These are phyloP conservation scores for Leptarthrus brevirostris DNA, from an alignment of 2,888 invertebrate species.

Conservation along the genomic window DNA sequence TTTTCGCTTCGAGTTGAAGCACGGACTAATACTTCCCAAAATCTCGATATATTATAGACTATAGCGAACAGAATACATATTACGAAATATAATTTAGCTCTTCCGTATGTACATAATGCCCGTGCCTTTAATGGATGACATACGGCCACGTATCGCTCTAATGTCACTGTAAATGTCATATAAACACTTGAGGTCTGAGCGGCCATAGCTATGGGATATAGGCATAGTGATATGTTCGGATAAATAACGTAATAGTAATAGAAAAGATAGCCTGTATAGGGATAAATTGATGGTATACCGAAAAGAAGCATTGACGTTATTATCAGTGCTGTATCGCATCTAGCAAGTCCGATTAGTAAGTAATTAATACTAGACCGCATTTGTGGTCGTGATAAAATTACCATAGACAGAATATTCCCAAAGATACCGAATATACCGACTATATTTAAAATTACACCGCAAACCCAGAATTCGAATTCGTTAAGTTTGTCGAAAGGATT, in stretches of 20 bases:
- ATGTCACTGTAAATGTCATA: slow-evolving; percentile 87
- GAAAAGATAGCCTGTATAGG: slow-evolving; percentile 81
- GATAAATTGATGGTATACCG: slow-evolving; percentile 86
- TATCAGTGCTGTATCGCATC: slow-evolving; percentile 92
- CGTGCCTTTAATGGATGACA: slow-evolving; percentile 90
- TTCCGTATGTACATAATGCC: slow-evolving; percentile 89
- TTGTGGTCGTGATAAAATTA: slow-evolving; percentile 90
- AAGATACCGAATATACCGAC: slow-evolving; percentile 86
- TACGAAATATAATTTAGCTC: slow-evolving; percentile 86
- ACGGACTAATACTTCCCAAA: slow-evolving; percentile 76
- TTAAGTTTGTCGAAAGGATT: slow-evolving; percentile 62
- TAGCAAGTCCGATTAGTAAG: slow-evolving; percentile 90
- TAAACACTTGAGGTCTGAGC: slow-evolving; percentile 96
- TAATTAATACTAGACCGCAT: slow-evolving; percentile 97
- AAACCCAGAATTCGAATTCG: slow-evolving; percentile 82
- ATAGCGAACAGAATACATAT: slow-evolving; percentile 83
- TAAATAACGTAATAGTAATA: slow-evolving; percentile 83
- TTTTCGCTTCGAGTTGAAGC: slow-evolving; percentile 66
- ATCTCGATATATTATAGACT: slow-evolving; percentile 86
- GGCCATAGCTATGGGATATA: slow-evolving; percentile 86
- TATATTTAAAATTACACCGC: slow-evolving; percentile 83
- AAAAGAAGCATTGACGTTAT: slow-evolving; percentile 87
- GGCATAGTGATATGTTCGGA: slow-evolving; percentile 82
- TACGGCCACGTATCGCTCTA: slow-evolving; percentile 94
- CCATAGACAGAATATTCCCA: slow-evolving; percentile 90